Conservation (phyloP, 2,113 vertebrate species). For the Petaurus breviceps region DNA sequence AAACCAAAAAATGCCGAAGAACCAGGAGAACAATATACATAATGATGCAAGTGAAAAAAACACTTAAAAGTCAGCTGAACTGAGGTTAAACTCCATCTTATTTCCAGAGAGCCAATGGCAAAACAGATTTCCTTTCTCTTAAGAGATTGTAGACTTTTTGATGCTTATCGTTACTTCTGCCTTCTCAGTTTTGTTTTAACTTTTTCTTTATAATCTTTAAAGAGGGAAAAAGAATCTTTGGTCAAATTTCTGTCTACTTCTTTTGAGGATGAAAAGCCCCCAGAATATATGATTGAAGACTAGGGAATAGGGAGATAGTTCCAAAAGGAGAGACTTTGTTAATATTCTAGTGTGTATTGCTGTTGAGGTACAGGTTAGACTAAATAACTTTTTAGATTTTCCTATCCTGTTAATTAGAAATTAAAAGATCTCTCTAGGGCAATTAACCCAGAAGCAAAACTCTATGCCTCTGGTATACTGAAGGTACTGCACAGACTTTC, state of each 20-base stretch:
- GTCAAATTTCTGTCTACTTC: neutral
- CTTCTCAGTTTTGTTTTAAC: neutral
- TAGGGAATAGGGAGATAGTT: neutral
- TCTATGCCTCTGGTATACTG: neutral
- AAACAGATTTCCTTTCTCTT: too few species aligned
- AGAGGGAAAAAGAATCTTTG: neutral
- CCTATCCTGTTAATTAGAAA: neutral
- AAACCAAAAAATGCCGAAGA: too few species aligned
- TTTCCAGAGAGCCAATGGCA: too few species aligned
- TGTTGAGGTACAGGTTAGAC: neutral
- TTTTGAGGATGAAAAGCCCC: neutral
- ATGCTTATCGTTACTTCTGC: too few species aligned
- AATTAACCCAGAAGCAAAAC: neutral
- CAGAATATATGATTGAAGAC: neutral
- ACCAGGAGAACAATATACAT: too few species aligned
- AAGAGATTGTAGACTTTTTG: too few species aligned
- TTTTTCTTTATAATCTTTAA: neutral
- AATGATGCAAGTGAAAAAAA: too few species aligned
- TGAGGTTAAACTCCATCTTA: too few species aligned
- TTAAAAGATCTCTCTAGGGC: neutral
- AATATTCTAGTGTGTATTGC: neutral
- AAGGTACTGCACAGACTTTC: neutral
- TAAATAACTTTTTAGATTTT: neutral
- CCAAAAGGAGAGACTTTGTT: neutral
- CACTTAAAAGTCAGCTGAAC: too few species aligned